Conservation (phyloP, 2,797 vertebrate species). For the Enteromius argenteus region DNA sequence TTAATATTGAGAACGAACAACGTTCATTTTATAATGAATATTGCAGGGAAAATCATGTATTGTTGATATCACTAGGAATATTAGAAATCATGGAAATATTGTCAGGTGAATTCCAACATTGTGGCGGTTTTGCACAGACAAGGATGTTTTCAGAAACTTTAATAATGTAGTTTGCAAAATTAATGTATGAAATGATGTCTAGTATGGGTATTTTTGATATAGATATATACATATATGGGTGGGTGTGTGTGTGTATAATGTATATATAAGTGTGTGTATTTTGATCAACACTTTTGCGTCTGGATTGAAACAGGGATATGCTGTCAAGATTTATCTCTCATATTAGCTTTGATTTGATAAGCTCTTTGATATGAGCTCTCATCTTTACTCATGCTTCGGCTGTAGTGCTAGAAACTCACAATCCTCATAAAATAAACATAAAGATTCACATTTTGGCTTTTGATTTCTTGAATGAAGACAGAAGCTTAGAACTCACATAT, state of each 20-base stretch:
- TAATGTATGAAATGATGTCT: neutral
- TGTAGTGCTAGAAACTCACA: constrained; percentile 15
- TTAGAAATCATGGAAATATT: neutral
- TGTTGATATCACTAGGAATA: neutral
- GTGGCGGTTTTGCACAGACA: neutral
- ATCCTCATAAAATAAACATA: constrained; percentile 27
- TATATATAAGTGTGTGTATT: neutral
- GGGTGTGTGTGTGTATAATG: too few species aligned
- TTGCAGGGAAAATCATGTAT: too few species aligned
- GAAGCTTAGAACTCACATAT: neutral
- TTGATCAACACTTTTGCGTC: neutral
- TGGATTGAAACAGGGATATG: neutral
- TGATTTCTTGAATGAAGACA: neutral
- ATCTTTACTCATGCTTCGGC: neutral
- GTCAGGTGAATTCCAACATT: neutral
- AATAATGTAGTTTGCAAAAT: neutral
- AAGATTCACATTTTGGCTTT: constrained; percentile 20
- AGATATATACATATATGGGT: too few species aligned
- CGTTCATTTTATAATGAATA: too few species aligned
- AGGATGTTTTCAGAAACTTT: neutral
- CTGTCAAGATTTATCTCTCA: neutral
- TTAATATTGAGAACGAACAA: too few species aligned
- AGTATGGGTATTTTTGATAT: neutral
- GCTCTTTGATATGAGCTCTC: neutral
- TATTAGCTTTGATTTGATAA: neutral